Base-by-base conservation (phyloP, 2,797 vertebrate species). In the Xiphophorus birchmanni region DNA sequence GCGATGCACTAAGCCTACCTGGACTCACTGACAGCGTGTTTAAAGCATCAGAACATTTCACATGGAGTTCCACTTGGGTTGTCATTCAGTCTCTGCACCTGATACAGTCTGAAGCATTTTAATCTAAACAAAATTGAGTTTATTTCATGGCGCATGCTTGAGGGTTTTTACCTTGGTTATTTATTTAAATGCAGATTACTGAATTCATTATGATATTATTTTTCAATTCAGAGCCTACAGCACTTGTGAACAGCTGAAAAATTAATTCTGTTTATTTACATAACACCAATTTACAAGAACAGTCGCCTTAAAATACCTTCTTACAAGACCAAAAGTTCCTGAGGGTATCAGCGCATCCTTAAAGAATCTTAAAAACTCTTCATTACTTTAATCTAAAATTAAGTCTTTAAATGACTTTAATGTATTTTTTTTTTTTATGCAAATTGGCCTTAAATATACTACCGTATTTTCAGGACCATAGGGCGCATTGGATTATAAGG, bases 41-140 rank as follows among this genome's bases (percentile, higher is more conserved):
- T 74, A 69, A 78, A 35, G 72, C 44, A 74, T 80, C 77, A 58
- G 69, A 13, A 50, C 15, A 45, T 52, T 72, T 78, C 67, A 71
- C 60, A 84, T 76, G 78, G 78, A 71, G 77, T 4, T 35, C 26
- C 65, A 76, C 67, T 78, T 58, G 26, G 80, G 32, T 54, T 88
- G 52, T 82, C 75, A 75, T 50, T 71, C 50, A 42, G 45, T 23
- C 50, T 81, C 42, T 74, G 76, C 44, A 74, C 73, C 45, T 9
- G 72, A 63, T 7, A 6, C 60, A 58, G 77, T 60, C 32, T 47
- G 58, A 40, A 63, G n/a, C 32, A 69, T 71, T 77, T 73, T 52
- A 40, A 35, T n/a, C n/a, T 60, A 15, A 32, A 32, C 29, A 23
- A 35, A 37, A 44, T 63, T 7, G 58, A 47, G 47, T 5, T 1